Evolutionary conservation across 2,797 vertebrate species (phyloP), one percentile per base, ranked within the genome.

Genomic region (Protosalanx chinensis): DNA sequence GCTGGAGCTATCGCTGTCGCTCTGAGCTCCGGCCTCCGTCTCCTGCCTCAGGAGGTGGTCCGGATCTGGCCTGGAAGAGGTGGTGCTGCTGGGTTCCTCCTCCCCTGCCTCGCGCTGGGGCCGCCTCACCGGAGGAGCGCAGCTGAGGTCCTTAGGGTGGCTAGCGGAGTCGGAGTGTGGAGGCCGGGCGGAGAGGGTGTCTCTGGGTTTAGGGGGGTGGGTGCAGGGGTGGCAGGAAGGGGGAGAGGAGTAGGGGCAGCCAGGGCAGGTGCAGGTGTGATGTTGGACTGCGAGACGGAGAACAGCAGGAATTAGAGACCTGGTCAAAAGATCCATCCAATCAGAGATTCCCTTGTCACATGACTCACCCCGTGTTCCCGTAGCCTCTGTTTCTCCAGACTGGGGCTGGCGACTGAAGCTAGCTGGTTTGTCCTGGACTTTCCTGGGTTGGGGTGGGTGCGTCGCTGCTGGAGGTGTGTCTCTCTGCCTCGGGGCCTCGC

Each of bases 231-330:
- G 84, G 20, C 77, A 73, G 23, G 62, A 72, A 4, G 85, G 20
- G 12, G 72, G 77, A 3, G 82, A 73, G 60, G 90, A 90, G 76
- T 86, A 90, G 1, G 92, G 91, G 74, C 91, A 93, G 64, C 90
- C 87, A 0, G 91, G 90, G 79, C 92, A 93, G 71, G 86, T 83
- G 79, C 92, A 93, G 72, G 81, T 76, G 12, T 76, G 85, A 75
- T 85, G 86, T 51, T 82, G 76, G 69, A 85, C 91, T 90, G 74
- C 15, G 67, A 30, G 60, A 68, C 12, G 51, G 33, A 51, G 16
- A 63, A 64, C 16, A 67, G 27, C 4, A 33, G 12, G 61, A 46
- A 5, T n/a, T 20, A 49, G 13, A 6, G 37, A 57, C 27, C 20
- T 20, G 7, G 57, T 59, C 16, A 68, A 68, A n/a, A 6, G 23